Evolutionary conservation across 2,113 vertebrate species (phyloP).

Genomic region (Cyanoramphus novaezelandiae): DNA sequence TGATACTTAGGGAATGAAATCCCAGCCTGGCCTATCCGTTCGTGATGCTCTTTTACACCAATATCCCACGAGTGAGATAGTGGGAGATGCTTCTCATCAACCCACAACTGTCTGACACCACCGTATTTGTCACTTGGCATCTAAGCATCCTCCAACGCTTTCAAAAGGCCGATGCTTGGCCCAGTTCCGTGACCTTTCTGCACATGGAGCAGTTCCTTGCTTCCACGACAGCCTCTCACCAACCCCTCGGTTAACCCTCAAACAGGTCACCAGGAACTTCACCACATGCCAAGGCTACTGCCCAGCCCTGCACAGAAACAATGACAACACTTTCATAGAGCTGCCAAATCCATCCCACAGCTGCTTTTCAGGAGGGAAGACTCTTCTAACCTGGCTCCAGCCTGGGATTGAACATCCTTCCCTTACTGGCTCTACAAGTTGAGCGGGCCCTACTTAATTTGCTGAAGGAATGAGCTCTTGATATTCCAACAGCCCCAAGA

Average conservation of each 20-base stretch:
- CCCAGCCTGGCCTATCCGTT: background rate
- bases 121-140: rapidly evolving
- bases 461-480: background rate
- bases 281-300: background rate
- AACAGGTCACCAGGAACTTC: background rate
- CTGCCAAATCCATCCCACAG: background rate
- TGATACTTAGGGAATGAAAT: background rate
- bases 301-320: background rate
- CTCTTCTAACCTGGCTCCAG: background rate
- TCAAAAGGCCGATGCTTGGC: background rate
- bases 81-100: background rate
- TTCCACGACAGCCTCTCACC: background rate
- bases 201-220: background rate
- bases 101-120: background rate
- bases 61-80: background rate
- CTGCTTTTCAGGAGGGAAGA: background rate
- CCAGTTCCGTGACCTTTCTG: background rate
- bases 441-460: background rate
- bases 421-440: slow-evolving; percentile 30
- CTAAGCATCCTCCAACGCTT: background rate
- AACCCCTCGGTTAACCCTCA: background rate
- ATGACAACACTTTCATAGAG: background rate
- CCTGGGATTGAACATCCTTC: background rate
- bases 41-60: rapidly evolving
- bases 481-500: background rate